phyloP scores from a whole-genome alignment of 2,888 invertebrate genomes.

The Scaptomyza caliginosa region DNA sequence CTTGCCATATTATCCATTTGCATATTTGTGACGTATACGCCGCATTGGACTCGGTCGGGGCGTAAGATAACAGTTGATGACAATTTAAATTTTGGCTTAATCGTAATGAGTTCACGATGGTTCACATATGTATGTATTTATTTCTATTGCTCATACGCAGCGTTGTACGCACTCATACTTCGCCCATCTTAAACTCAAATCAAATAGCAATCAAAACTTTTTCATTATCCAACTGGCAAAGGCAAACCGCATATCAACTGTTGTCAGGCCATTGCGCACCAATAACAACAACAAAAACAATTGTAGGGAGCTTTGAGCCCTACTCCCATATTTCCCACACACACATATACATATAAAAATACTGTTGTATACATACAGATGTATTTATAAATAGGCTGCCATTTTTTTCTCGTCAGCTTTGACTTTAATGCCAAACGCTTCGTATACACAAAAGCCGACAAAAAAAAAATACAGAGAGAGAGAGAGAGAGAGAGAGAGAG shows the following conservation, averaged over 20 bases:
- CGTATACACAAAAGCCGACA: slow-evolving; percentile 61
- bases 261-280: slow-evolving; percentile 57
- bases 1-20: slow-evolving; percentile 50
- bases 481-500: slow-evolving; percentile 1
- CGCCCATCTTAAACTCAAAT: slow-evolving; percentile 64
- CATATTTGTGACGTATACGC: slow-evolving; percentile 64
- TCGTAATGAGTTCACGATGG: slow-evolving; percentile 10
- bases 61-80: slow-evolving; percentile 55
- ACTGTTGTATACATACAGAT: neutral
- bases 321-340: neutral
- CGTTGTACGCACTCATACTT: slow-evolving; percentile 27
- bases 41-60: slow-evolving; percentile 44
- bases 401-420: slow-evolving; percentile 63
- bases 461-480: neutral
- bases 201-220: slow-evolving; percentile 79
- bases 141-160: slow-evolving; percentile 66
- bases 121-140: no score
- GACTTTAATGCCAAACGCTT: slow-evolving; percentile 64
- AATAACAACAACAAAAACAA: slow-evolving; percentile 34
- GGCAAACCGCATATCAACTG: slow-evolving; percentile 72
- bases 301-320: slow-evolving; percentile 6
- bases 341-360: neutral
- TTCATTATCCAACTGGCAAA: slow-evolving; percentile 69
- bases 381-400: slow-evolving; percentile 73
- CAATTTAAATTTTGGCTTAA: slow-evolving; percentile 9